A percentile compares a stretch with the other conserved stretches of the same genome.
Conservation (phyloP, 2,888 invertebrate genomes). For the Agrochola lota region DNA sequence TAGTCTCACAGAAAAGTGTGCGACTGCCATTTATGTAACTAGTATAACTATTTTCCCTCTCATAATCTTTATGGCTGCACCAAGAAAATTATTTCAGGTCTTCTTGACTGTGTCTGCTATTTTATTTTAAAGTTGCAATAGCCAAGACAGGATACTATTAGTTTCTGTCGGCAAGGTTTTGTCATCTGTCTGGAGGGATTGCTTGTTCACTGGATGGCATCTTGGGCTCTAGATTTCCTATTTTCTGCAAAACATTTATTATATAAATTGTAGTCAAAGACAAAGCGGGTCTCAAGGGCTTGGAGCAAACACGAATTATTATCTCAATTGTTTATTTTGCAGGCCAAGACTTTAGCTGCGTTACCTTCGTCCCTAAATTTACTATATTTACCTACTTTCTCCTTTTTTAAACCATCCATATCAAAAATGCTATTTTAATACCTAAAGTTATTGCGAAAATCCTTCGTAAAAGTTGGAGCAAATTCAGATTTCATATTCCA, state of each 20-base stretch:
- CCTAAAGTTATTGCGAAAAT: conserved; percentile 54
- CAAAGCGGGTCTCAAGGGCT: conserved; percentile 31
- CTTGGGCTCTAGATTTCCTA: conserved; percentile 41
- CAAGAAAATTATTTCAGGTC: conserved; percentile 30
- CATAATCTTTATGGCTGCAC: conserved; percentile 2
- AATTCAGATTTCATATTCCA: conserved; percentile 68
- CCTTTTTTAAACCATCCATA: conserved; percentile 20
- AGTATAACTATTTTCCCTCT: not conserved
- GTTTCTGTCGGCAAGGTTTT: conserved; percentile 65
- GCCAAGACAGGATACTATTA: conserved; percentile 63
- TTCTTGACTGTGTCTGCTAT: conserved; percentile 27
- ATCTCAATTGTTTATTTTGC: conserved; percentile 9
- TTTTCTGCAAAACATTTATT: conserved; percentile 48
- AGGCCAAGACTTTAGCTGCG: not conserved
- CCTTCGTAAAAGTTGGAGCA: conserved; percentile 52
- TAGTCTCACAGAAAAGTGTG: not conserved
- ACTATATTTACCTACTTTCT: not conserved
- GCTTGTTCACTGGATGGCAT: conserved; percentile 44
- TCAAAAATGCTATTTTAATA: conserved; percentile 52
- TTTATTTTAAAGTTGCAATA: conserved; percentile 55
- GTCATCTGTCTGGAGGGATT: conserved; percentile 63
- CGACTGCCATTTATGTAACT: no score
- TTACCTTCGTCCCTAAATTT: not conserved
- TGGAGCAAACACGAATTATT: not conserved
- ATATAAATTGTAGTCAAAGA: conserved; percentile 46